Base-by-base conservation (phyloP, 1,140 invertebrate species). In the Scaptomyza graminum region DNA sequence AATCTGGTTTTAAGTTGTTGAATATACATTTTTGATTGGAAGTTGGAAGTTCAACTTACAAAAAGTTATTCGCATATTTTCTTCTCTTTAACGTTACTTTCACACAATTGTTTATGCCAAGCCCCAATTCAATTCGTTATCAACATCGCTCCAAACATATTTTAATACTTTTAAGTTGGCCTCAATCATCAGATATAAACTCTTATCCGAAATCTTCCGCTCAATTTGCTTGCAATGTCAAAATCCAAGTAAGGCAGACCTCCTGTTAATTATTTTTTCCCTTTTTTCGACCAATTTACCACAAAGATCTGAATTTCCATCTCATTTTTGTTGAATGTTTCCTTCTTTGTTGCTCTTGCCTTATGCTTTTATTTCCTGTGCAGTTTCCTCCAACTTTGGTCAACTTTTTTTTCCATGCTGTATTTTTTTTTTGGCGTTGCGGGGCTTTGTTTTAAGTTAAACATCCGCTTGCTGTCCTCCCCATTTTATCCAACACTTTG, bases 261-360 rank as follows among this genome's bases (percentile, higher is more conserved):
- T 77, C 43, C 54, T 62, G 82, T 85, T 81, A 85, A 85, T 85
- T 85, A 82, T 75, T 76, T 79, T 78, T 31, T 25, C 34, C 31
- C 7, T 39, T 55, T 82, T 77, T 79, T 69, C 67, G 18, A 75
- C 60, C 74, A 75, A 87, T 81, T 87, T 78, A 75, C 49, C 77
- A 81, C 62, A 54, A 41, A 66, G 62, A 52, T 74, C 43, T 61
- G 51, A 54, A 51, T 63, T 79, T 47, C 73, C 57, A 69, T 16
- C 57, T 34, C 28, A 31, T 44, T 54, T 65, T 76, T 51, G 51
- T 65, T 34, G 31, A 3, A 34, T 60, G 16, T 63, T 52, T 11
- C 39, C 11, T 25, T 13, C n/a, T 49, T 59, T 31, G 28, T 46
- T 56, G 49, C 44, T 60, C 57, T 62, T 75, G 68, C 62, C 70